Conservation (phyloP, 1,140 invertebrate species). For the Leucophenga varia region DNA sequence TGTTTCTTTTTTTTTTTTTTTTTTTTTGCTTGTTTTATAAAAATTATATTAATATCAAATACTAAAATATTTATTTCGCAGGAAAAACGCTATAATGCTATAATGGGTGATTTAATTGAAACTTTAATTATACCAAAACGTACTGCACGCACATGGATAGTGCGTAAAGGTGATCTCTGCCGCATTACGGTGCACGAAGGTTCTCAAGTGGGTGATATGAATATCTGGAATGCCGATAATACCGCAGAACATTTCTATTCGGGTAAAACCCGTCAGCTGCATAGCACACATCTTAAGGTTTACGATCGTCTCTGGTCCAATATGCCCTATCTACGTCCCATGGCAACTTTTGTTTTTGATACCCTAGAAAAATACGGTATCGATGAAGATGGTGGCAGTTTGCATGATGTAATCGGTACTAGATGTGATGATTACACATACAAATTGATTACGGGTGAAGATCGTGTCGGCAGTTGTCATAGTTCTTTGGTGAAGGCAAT, state of each 20-base stretch:
- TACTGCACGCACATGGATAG: constrained; percentile 52
- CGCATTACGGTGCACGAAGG: constrained; percentile 55
- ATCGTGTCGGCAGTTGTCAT: constrained; percentile 57
- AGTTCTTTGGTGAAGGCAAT: constrained; percentile 57
- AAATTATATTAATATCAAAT: too few relatives aligned
- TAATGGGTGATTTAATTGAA: constrained; percentile 40
- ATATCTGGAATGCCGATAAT: constrained; percentile 59
- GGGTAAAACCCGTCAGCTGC: constrained; percentile 59
- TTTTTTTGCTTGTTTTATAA: too few relatives aligned
- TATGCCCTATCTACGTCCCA: constrained; percentile 57
- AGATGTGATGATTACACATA: constrained; percentile 60
- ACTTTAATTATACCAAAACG: constrained; percentile 52
- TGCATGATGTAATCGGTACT: constrained; percentile 59
- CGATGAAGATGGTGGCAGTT: constrained; percentile 57
- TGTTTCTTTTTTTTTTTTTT: too few relatives aligned
- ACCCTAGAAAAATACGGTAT: constrained; percentile 56
- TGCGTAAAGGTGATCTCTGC: constrained; percentile 54
- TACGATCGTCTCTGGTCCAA: constrained; percentile 59
- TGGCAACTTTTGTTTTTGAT: constrained; percentile 59
- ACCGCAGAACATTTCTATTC: constrained; percentile 57
- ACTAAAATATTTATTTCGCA: too few relatives aligned
- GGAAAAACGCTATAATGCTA: constrained; percentile 38
- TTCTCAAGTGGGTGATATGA: constrained; percentile 58
- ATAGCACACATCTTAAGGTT: constrained; percentile 54
- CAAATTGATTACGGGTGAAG: constrained; percentile 56